A percentile compares a stretch with the other conserved stretches of the same genome.
phyloP scores from a whole-genome alignment of 2,888 invertebrate species.

The Anticlea derivata region DNA sequence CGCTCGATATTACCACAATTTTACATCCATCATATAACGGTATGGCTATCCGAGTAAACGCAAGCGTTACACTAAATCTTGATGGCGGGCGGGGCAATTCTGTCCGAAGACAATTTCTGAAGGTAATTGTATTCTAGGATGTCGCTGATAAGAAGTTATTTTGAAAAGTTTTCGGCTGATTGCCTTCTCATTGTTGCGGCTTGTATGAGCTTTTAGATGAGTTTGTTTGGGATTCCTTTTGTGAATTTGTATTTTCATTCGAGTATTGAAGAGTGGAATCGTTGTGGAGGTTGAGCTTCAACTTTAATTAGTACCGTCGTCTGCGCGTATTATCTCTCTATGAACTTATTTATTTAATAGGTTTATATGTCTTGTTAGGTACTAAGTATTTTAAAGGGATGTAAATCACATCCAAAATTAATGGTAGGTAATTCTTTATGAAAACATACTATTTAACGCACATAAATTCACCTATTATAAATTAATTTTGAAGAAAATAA shows the following conservation, averaged over 20 bases:
- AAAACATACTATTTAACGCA: too few relatives aligned
- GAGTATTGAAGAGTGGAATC: not conserved
- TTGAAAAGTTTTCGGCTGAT: slow-evolving; percentile 41
- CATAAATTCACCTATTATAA: too few relatives aligned
- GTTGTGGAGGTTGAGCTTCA: too few relatives aligned
- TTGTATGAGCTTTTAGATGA: slow-evolving; percentile 2
- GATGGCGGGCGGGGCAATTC: slow-evolving; percentile 42
- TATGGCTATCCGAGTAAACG: not conserved
- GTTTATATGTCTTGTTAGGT: too few relatives aligned
- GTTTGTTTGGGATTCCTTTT: not conserved
- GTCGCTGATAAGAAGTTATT: slow-evolving; percentile 40
- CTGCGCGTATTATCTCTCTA: too few relatives aligned
- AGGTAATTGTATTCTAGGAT: slow-evolving; percentile 47
- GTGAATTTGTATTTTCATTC: not conserved
- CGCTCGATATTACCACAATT: too few relatives aligned
- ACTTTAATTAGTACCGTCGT: too few relatives aligned
- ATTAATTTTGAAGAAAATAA: too few relatives aligned
- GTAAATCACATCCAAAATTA: too few relatives aligned
- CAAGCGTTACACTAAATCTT: slow-evolving; percentile 35
- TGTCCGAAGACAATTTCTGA: slow-evolving; percentile 48
- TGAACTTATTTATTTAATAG: too few relatives aligned
- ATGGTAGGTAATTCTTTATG: too few relatives aligned
- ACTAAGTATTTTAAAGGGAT: too few relatives aligned
- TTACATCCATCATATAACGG: not conserved
- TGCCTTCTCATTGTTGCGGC: slow-evolving; percentile 11